A percentile compares a stretch with the other conserved stretches of the same genome.
Conservation (phyloP, 2,113 vertebrate species). For the Thermophis baileyi region DNA sequence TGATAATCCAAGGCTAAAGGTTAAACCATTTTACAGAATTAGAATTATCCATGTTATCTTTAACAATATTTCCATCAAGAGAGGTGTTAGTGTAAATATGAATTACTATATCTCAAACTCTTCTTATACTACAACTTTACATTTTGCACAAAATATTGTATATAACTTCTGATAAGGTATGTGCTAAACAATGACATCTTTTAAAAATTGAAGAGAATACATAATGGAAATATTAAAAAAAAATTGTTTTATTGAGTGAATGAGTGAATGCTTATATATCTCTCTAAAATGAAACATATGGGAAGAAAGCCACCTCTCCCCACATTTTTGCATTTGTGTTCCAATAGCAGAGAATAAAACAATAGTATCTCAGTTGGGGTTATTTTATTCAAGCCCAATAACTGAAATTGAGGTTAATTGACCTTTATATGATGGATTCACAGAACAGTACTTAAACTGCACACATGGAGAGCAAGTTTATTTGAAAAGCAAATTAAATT, state of each 20-base stretch:
- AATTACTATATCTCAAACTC: constrained; percentile 33
- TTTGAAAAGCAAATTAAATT: constrained; percentile 68
- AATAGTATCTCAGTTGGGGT: constrained; percentile 48
- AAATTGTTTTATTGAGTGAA: neutral
- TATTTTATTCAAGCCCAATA: constrained; percentile 62
- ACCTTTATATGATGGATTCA: constrained; percentile 62
- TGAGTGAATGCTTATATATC: neutral
- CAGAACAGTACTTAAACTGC: constrained; percentile 55
- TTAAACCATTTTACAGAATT: constrained; percentile 47
- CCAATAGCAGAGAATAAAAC: constrained; percentile 19
- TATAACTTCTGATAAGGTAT: neutral
- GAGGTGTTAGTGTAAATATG: constrained; percentile 46
- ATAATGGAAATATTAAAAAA: neutral
- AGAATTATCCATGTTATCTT: constrained; percentile 52
- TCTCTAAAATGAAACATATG: constrained; percentile 24
- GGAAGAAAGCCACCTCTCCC: constrained; percentile 35
- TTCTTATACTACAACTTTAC: constrained; percentile 23
- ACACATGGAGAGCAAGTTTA: constrained; percentile 58
- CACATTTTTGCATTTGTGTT: constrained; percentile 25
- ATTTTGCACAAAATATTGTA: neutral
- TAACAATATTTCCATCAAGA: constrained; percentile 56
- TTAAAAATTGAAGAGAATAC: neutral
- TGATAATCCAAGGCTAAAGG: constrained; percentile 71
- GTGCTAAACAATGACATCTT: neutral
- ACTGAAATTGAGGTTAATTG: constrained; percentile 51